Evolutionary conservation across 1,140 invertebrate species (phyloP), one percentile per base, ranked within the genome.

Genomic region (Rhizoglyphus robini): DNA sequence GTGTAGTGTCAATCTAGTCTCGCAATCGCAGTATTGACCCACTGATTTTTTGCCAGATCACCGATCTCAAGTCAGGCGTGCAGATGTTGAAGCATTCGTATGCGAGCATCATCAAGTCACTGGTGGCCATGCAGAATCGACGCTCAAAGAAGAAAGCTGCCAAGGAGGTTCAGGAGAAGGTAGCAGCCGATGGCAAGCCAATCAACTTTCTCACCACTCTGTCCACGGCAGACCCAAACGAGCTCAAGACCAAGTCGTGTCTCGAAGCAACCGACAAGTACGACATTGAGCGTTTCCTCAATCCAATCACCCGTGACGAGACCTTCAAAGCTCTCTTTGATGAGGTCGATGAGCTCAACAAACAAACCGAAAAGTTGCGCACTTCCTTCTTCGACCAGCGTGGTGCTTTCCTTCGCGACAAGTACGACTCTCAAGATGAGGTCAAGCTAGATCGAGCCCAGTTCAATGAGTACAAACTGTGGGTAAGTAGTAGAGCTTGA

Each of bases 101-200:
- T 27, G 58, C 27, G n/a, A 60, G 58, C 29, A 60, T 60, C n/a
- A 60, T 60, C 15, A 60, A 60, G 27, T 60, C 58, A 27, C 29
- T 60, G 58, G 27, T 60, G 15, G 58, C 58, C 15, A 60, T 60
- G 58, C 58, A 60, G 29, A 60, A 60, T 46, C 15, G 27, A n/a
- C 58, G 58, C 31, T 38, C 27, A 46, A 29, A 29, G 58, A 60
- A 60, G 58, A 60, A 60, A 27, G 2, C 27, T 2, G 58, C 58
- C 15, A 60, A 32, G 36, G 15, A 60, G 29, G 15, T 11, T 27
- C 32, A 34, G 29, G 18, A 34, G 36, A 13, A 34, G 29, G 8
- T 8, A 8, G 8, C 4, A 13, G 8, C 13, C 4, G 8, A 38
- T 8, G n/a, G n/a, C n/a, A n/a, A n/a, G n/a, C 4, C 18, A 18